These are phyloP conservation scores for Ectemnius continuus DNA, from an alignment of 2,888 invertebrate species.

Conservation along the genomic window DNA sequence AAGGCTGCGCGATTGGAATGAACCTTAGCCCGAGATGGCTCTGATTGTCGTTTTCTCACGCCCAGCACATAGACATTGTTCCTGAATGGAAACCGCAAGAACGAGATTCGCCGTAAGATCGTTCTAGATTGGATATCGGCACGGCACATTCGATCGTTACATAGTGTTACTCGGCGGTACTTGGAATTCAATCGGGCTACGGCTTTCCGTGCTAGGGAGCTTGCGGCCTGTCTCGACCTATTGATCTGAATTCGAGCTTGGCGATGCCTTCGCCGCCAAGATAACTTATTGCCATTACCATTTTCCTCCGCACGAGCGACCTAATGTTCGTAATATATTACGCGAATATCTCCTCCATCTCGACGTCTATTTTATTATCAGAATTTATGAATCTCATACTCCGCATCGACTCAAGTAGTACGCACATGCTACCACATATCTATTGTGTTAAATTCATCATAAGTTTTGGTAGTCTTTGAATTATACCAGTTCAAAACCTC, in stretches of 20 bases:
- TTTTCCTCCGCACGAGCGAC: constrained; percentile 18
- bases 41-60: constrained; percentile 27
- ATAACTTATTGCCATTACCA: constrained; percentile 47
- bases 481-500: no score
- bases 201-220: constrained; percentile 36
- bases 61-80: constrained; percentile 19
- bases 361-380: constrained; percentile 23
- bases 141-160: constrained; percentile 57
- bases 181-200: constrained; percentile 51
- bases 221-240: constrained; percentile 34
- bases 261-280: constrained; percentile 20
- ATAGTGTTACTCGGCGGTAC: constrained; percentile 33
- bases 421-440: no score
- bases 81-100: constrained; percentile 32
- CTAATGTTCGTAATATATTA: constrained; percentile 27
- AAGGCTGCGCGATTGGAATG: neutral
- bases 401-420: no score
- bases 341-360: constrained; percentile 23
- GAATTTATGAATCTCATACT: constrained; percentile 39
- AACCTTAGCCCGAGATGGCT: neutral
- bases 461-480: no score
- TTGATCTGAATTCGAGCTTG: constrained; percentile 47
- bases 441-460: no score
- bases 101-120: constrained; percentile 34
- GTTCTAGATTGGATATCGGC: constrained; percentile 22